Evolutionary conservation across 2,113 vertebrate genomes (phyloP), one percentile per base, ranked within the genome.

Genomic region (Guaruba guarouba): DNA sequence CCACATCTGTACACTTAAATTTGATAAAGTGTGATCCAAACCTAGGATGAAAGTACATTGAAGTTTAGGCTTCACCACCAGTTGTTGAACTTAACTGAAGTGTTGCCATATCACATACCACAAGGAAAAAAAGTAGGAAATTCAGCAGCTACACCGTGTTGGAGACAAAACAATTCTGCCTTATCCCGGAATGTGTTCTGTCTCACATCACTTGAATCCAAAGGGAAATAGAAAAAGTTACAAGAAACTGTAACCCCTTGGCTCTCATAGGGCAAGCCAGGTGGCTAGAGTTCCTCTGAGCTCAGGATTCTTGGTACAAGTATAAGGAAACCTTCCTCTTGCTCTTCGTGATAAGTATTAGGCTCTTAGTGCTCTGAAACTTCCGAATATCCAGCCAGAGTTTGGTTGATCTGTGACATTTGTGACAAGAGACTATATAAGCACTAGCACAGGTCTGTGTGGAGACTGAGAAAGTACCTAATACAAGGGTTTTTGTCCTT

Each of bases 401-500:
- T 94, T 96, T 91, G 96, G 87, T 95, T 98, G 96, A 92, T 98
- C 96, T 97, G 96, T 97, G 96, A 97, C 97, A 94, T 95, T 93
- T 96, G 95, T 95, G 96, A 97, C 96, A 97, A 91, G 93, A 93
- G 97, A 97, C 94, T 94, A 93, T 95, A 92, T 92, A 92, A 97
- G 94, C 90, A 96, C 96, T 96, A 98, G 93, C 97, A 97, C 80
- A 66, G 88, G 92, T 97, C 98, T 97, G 91, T 90, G 97, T 97
- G 94, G 94, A 97, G 93, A 95, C 93, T 91, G 92, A 95, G 88
- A 90, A 93, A 86, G 57, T 85, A 94, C 70, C 79, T 97, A 99
- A 98, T 99, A 99, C 93, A 99, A 98, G 49, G 99, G 97, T 97
- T 99, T 99, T 97, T 99, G 99, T 98, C 99, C 99, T 99, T 99